Evolutionary conservation across 2,797 vertebrate genomes (phyloP).

Genomic region (Capromys pilorides): DNA sequence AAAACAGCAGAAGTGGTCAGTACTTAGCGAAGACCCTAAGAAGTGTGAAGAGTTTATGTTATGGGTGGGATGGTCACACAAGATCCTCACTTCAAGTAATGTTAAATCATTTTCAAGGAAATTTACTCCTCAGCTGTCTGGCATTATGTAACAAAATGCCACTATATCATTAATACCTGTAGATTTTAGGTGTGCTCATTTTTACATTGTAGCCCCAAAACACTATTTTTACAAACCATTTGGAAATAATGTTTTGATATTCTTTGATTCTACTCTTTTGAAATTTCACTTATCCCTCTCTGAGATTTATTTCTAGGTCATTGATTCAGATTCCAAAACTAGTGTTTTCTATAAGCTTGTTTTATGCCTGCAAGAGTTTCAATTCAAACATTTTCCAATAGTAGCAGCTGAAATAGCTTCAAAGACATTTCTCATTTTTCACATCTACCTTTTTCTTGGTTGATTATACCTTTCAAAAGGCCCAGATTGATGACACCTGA

Average conservation of each 20-base stretch:
- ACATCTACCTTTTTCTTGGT: slow-evolving; percentile 66
- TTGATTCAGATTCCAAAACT: slow-evolving; percentile 75
- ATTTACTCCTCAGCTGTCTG: background rate
- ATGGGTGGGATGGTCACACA: background rate
- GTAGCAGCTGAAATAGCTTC: slow-evolving; percentile 69
- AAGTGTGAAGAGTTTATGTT: background rate
- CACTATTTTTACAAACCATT: slow-evolving; percentile 76
- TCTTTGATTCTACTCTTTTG: slow-evolving; percentile 68
- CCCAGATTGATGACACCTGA: slow-evolving; percentile 57
- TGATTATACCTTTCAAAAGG: slow-evolving; percentile 72
- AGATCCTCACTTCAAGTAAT: background rate
- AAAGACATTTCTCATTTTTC: slow-evolving; percentile 74
- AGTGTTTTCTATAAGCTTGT: slow-evolving; percentile 76
- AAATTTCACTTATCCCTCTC: slow-evolving; percentile 69
- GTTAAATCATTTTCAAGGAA: slow-evolving; percentile 42
- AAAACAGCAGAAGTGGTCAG: background rate
- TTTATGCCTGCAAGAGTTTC: slow-evolving; percentile 73
- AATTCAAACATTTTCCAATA: slow-evolving; percentile 69
- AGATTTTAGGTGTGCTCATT: slow-evolving; percentile 70
- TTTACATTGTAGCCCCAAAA: slow-evolving; percentile 65
- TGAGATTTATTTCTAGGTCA: slow-evolving; percentile 77
- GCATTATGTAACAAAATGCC: slow-evolving; percentile 33
- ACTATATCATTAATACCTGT: slow-evolving; percentile 74
- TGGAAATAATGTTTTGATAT: slow-evolving; percentile 75
- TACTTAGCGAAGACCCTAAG: background rate